Base-by-base conservation (phyloP, 2,797 vertebrate genomes). In the Triplophysa bombifrons region DNA sequence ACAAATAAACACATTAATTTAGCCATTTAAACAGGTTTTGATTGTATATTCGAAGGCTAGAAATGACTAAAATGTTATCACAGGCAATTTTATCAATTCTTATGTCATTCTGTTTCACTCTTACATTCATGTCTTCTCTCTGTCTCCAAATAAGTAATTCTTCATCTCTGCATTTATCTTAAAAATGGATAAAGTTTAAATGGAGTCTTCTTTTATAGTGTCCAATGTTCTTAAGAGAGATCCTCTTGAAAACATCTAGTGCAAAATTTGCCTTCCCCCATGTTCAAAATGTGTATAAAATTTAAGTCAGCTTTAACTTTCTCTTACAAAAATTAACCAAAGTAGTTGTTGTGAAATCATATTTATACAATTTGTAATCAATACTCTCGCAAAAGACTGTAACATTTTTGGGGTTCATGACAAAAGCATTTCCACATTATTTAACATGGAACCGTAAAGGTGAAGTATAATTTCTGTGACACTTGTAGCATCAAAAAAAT, bases 341-440 rank as follows among this genome's bases (percentile, higher is more conserved):
- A 41, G 41, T 41, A 41, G 7, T 41, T 41, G 38, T 41, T 2
- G 41, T 41, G 8, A 41, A 41, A 41, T 11, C 41, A 41, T 41
- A 11, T 2, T 41, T 41, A 41, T 41, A 10, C 6, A 41, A 41
- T 11, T 41, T 2, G 41, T 10, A 11, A 41, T 41, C 41, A 41
- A 41, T 4, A 41, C 41, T 7, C 9, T 7, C 41, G 9, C 41
- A 11, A 11, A 41, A 41, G 8, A 41, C 8, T 8, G 38, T 41
- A 30, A 30, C 4, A 30, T 5, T 9, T 41, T 41, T 9, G 38
- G 46, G 12, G 46, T 16, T 78, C 25, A 65, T 73, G 53, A 65
- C n/a, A n/a, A 60, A 50, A 67, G 38, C 70, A 22, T 67, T 72
- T 72, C 61, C 61, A 53, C 25, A 64, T 78, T 17, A 71, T 78